phyloP scores from a whole-genome alignment of 2,797 vertebrate species.

The Falco columbarius region DNA sequence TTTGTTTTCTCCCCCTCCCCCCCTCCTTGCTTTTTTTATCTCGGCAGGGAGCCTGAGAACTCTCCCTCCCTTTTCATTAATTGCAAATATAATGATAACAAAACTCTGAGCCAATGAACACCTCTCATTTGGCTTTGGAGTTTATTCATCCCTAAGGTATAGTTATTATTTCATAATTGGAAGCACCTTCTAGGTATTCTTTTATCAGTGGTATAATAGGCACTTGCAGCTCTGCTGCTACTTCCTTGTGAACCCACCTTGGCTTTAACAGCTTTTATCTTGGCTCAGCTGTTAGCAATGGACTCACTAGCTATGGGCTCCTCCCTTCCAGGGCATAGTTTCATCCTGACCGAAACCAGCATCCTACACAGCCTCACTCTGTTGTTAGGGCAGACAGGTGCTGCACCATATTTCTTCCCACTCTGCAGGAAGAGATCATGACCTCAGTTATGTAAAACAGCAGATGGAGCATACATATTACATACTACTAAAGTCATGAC shows the following conservation, averaged over 20 bases:
- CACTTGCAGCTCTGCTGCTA: background rate
- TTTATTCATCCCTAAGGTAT: slow-evolving; percentile 51
- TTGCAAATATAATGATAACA: background rate
- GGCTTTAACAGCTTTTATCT: background rate
- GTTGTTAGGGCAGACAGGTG: background rate
- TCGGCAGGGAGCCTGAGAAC: background rate
- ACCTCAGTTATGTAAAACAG: background rate
- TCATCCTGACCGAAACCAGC: slow-evolving; percentile 38
- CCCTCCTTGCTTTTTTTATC: background rate
- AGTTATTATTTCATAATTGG: slow-evolving; percentile 19
- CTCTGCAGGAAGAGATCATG: slow-evolving; percentile 3
- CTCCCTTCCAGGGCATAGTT: slow-evolving; percentile 15
- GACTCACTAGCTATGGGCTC: background rate
- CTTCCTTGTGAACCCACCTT: background rate
- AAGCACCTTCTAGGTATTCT: slow-evolving; percentile 42
- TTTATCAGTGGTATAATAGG: slow-evolving; percentile 8
- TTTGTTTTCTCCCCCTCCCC: background rate
- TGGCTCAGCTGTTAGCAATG: slow-evolving; percentile 33
- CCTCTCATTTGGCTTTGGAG: slow-evolving; percentile 34
- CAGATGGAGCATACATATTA: background rate
- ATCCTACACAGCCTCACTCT: background rate
- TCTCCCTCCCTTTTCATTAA: slow-evolving; percentile 12
- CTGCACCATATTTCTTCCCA: background rate
- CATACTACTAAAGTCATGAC: background rate
- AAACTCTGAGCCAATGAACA: slow-evolving; percentile 5